These are phyloP conservation scores for Selene dorsalis DNA, from an alignment of 2,797 vertebrate species.

Conservation along the genomic window DNA sequence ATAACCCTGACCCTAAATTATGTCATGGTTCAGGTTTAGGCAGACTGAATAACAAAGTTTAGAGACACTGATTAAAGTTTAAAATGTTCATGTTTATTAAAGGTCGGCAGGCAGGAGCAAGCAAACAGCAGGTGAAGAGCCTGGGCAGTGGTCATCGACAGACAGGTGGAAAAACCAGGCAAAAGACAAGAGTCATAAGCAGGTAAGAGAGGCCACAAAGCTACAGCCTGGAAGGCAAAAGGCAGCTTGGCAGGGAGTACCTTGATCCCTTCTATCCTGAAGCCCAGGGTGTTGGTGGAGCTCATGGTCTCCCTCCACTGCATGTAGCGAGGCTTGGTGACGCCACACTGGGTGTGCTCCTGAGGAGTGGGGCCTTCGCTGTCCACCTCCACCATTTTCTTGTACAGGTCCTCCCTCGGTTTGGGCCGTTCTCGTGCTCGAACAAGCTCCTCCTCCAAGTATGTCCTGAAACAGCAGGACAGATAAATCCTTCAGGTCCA, in stretches of 20 bases:
- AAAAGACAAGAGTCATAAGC: background rate
- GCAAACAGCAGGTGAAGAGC: no score
- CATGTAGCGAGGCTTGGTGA: constrained; percentile 99
- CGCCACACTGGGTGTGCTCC: constrained; percentile 89
- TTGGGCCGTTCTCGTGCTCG: constrained; percentile 94
- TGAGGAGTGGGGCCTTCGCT: constrained; percentile 89
- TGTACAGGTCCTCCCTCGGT: constrained; percentile 95
- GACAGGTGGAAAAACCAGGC: no score
- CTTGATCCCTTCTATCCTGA: constrained; percentile 98
- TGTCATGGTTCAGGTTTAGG: no score
- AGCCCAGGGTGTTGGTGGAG: constrained; percentile 95
- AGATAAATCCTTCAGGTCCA: constrained; percentile 14
- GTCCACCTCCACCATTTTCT: constrained; percentile 98
- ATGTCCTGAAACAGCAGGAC: constrained; percentile 86
- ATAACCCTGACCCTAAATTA: no score
- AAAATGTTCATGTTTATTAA: no score
- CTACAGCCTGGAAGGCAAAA: background rate
- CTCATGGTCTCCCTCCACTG: constrained; percentile 99
- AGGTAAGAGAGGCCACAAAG: background rate
- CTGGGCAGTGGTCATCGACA: background rate
- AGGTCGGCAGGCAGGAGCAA: no score
- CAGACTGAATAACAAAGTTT: no score
- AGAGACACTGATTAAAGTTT: background rate
- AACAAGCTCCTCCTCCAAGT: constrained; percentile 95
- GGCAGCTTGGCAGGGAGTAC: constrained; percentile 69